Evolutionary conservation across 2,113 vertebrate genomes (phyloP), one percentile per base, ranked within the genome.

Genomic region (Forbesichthys papilliferus): DNA sequence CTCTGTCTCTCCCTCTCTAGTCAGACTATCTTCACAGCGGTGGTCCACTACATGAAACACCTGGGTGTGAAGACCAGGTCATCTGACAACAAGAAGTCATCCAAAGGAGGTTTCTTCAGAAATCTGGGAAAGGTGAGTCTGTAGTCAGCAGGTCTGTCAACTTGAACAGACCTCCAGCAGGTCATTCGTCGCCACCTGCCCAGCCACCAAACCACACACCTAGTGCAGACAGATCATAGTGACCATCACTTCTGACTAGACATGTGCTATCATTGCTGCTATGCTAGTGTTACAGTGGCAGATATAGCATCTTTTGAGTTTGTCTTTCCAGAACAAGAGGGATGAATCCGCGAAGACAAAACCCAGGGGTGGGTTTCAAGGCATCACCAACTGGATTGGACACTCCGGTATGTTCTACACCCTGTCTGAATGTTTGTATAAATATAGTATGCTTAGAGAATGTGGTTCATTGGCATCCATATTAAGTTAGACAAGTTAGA

Each of bases 11-110:
- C 16, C 61, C 55, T 76, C n/a, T 12, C 0, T 61, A 96, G 95
- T 75, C 89, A 94, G 0, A 90, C 94, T 9, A 94, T 96, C 66
- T 93, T 95, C 73, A 62, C 66, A 0, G 93, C 94, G 9, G 93
- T 97, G 61, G 88, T 81, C 66, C 84, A 88, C 18, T 96, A 94
- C 79, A 96, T 97, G 95, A 96, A 96, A 78, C 91, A 95, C 62
- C 91, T 97, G 0, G 95, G 95, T 16, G 95, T 97, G 14, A 95
- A 95, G 86, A 94, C 90, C 76, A 94, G 92, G 83, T 78, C 88
- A 0, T 88, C 90, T 1, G 95, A 96, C 88, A 94, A 88, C 82
- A 96, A 96, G 86, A 97, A 97, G 83, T 91, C 27, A 27, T 27
- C 93, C 0, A 94, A 90, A 78, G 88, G 92, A 66, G 90, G 93